Evolutionary conservation across 2,113 vertebrate genomes (phyloP).

Genomic region (Amphiprion ocellaris): DNA sequence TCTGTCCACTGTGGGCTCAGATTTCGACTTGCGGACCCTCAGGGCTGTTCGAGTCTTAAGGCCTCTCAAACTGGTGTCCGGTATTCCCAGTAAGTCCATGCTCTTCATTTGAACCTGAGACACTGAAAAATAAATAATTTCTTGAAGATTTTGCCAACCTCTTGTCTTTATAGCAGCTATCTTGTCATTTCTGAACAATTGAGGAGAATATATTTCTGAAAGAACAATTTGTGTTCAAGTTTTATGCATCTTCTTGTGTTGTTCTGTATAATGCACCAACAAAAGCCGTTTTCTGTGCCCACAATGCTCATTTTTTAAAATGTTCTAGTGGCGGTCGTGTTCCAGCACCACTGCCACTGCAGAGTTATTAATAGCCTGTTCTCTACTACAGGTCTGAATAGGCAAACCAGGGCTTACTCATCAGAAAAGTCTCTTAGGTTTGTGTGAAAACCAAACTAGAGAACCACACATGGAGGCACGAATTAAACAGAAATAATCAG

Average conservation of each 20-base stretch:
- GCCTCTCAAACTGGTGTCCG: conserved; percentile 96
- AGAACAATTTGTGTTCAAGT: conserved; percentile 24
- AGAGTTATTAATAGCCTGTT: conserved; percentile 70
- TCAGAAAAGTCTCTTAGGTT: conserved; percentile 60
- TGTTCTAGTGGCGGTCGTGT: conserved; percentile 62
- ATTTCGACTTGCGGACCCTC: conserved; percentile 97
- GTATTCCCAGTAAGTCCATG: conserved; percentile 94
- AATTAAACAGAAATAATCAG: no score
- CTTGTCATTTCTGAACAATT: not conserved
- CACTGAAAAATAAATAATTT: not conserved
- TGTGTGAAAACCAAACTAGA: conserved; percentile 23
- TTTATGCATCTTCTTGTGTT: conserved; percentile 51
- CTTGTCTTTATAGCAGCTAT: not conserved
- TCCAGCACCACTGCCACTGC: conserved; percentile 67
- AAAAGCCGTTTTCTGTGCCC: conserved; percentile 55
- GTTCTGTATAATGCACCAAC: conserved; percentile 60
- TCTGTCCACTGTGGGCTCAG: conserved; percentile 89
- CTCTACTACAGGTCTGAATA: conserved; percentile 59
- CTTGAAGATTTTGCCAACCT: not conserved
- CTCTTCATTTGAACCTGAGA: not conserved
- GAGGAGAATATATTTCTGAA: not conserved
- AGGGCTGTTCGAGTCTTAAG: conserved; percentile 96
- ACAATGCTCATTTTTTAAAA: conserved; percentile 58
- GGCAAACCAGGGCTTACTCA: conserved; percentile 59
- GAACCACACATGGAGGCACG: not conserved